Base-by-base conservation (phyloP, 2,113 vertebrate species). In the Phalacrocorax brasilianus region DNA sequence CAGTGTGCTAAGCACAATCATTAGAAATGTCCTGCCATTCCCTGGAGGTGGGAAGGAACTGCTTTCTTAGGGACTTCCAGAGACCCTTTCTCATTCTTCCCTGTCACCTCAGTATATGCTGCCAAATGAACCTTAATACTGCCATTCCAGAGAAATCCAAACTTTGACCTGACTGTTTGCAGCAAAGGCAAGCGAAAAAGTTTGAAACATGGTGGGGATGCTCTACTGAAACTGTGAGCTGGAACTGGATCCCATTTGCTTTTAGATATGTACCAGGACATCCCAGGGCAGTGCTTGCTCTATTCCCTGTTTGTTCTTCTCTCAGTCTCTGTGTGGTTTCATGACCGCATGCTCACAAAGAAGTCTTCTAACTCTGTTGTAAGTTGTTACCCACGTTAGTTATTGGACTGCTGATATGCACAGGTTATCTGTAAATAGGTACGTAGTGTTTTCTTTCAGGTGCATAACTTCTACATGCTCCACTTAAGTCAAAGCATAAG, bases 271-370 rank as follows among this genome's bases (percentile, higher is more conserved):
- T 78, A 20, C 8, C 30, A 61, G 44, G 55, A 44, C 15, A 4
- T 11, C 28, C n/a, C 8, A 49, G 32, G 21, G 44, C n/a, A 42
- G 6, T 0, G 0, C 27, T 73, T 62, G 10, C 28, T 83, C 26
- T 76, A 3, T 80, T 76, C 21, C 33, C 11, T 49, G 55, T 62
- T 52, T 13, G 23, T 71, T 88, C 6, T 80, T 86, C 22, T 50
- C 0, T 0, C 6, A 50, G 9, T 67, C 33, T 59, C 18, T 45
- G 20, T 61, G 66, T 1, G 0, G 20, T 70, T 87, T 66, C 11
- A 13, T 49, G 58, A 21, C 30, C 83, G 23, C 7, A 3, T 4
- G 24, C 18, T 72, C 26, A 16, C 27, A 50, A 45, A 76, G 22
- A 87, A 32, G 5, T 53, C n/a, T 23, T 85, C 28, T 55, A 67